Base-by-base conservation (phyloP, 2,113 vertebrate species). In the Mobula birostris region DNA sequence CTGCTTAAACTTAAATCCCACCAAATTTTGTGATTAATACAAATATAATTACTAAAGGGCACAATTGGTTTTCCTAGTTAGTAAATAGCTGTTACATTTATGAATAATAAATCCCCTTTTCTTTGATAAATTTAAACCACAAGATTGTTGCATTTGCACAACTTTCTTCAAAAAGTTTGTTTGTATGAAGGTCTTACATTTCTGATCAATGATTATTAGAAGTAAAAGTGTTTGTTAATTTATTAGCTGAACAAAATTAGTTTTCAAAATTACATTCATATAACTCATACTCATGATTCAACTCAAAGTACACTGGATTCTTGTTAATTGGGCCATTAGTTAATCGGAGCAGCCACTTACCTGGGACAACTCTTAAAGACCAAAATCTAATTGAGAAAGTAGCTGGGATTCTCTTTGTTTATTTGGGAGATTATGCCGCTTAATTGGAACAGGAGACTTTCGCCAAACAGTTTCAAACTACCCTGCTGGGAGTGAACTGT, bases 1-100 rank as follows among this genome's bases (percentile, higher is more conserved):
- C n/a, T 91, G 88, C 32, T 66, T 40, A 91, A 32, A 91, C 88
- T 91, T n/a, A 40, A 91, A 70, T 70, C 88, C n/a, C 5, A 27
- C 29, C 66, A 70, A 91, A 36, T 91, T n/a, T 5, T 6, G 68
- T 91, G 85, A 88, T 88, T 32, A 40, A 15, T 32, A 68, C 66
- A 14, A 91, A 70, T 88, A 63, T 63, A 63, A 11, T 91, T 29
- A 70, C n/a, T 36, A 36, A 17, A 70, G n/a, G 66, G 15, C 21
- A n/a, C 29, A 68, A 91, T 91, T 61, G 68, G 63, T 91, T 32
- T 36, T 70, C 88, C 66, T 7, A 91, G 61, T 91, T 91, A 21
- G 88, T 91, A 21, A 68, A 66, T 21, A 91, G 61, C 88, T 91
- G 88, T 91, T 36, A 91, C 32, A 7, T 15, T 91, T 87, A 56